Base-by-base conservation (phyloP, 2,888 invertebrate species). In the Drosophila austrosaltans region DNA sequence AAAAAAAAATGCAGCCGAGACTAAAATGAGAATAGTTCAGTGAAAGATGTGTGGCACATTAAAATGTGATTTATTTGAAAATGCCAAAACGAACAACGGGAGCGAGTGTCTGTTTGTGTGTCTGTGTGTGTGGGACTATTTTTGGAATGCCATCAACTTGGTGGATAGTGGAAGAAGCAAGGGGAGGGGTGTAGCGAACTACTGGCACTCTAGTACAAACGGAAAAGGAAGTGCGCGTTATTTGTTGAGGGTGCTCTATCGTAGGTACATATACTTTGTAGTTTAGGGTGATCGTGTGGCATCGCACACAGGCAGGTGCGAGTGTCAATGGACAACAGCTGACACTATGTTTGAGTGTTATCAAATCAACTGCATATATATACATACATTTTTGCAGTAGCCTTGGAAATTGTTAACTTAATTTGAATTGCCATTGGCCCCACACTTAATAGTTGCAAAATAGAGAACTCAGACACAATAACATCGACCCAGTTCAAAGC, bases 161-260 rank as follows among this genome's bases (percentile, higher is more conserved):
- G 12, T 8, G 3, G 7, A 28, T 4, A 8, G 20, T 10, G 2
- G 8, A 8, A 12, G 22, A 8, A 5, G 3, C 16, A 16, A 32
- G 20, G 32, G 12, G 25, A 20, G 16, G 16, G 16, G 16, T 16
- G 0, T 16, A n/a, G 30, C 2, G 10, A 25, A 25, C 16, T 20
- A 53, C 40, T 10, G 10, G 59, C 68, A 30, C 53, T 53, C 53
- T n/a, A 61, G 16, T 42, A 56, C 53, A 62, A 53, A 48, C 77
- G 78, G 81, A 81, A 81, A 76, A 81, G 81, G 81, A 81, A 81
- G 82, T 81, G 77, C 82, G 81, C 81, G 28, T 81, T 81, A 79
- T 81, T 81, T 81, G 77, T 73, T 74, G 57, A 39, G 64, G 58
- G 58, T 72, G 76, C 44, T 25, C 44, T 53, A 16, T 61, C 8